These are phyloP conservation scores for Ennomos quercinarius DNA, from an alignment of 2,888 invertebrate species.

Conservation along the genomic window DNA sequence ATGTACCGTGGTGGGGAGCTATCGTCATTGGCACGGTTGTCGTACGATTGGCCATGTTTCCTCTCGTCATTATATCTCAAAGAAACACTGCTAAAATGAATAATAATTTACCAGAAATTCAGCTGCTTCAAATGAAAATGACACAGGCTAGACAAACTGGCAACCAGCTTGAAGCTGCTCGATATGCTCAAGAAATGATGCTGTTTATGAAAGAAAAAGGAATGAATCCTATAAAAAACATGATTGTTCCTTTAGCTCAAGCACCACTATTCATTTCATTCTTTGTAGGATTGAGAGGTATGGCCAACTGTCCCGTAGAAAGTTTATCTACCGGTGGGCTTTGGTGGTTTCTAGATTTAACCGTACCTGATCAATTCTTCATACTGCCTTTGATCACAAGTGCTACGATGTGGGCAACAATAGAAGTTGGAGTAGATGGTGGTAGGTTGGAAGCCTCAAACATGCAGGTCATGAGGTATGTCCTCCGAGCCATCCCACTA, in stretches of 20 bases:
- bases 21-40: constrained; percentile 93
- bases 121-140: constrained; percentile 92
- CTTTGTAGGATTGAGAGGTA: constrained; percentile 93
- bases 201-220: constrained; percentile 93
- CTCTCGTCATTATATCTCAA: constrained; percentile 93
- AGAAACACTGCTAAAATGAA: constrained; percentile 92
- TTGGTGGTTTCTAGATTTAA: constrained; percentile 97
- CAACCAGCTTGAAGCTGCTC: constrained; percentile 91
- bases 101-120: constrained; percentile 94
- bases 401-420: constrained; percentile 91
- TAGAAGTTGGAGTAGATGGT: constrained; percentile 93
- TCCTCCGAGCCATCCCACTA: constrained; percentile 91
- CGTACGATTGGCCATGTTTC: constrained; percentile 92
- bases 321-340: constrained; percentile 95
- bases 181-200: constrained; percentile 92
- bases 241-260: constrained; percentile 91
- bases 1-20: constrained; percentile 97
- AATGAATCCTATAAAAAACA: constrained; percentile 92
- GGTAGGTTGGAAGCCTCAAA: constrained; percentile 88
- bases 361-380: constrained; percentile 95
- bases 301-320: constrained; percentile 96
- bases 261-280: constrained; percentile 97
- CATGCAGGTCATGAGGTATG: constrained; percentile 89
- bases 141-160: constrained; percentile 94
- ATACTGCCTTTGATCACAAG: constrained; percentile 94